Conservation (phyloP, 2,797 vertebrate species). For the Periparus ater region DNA sequence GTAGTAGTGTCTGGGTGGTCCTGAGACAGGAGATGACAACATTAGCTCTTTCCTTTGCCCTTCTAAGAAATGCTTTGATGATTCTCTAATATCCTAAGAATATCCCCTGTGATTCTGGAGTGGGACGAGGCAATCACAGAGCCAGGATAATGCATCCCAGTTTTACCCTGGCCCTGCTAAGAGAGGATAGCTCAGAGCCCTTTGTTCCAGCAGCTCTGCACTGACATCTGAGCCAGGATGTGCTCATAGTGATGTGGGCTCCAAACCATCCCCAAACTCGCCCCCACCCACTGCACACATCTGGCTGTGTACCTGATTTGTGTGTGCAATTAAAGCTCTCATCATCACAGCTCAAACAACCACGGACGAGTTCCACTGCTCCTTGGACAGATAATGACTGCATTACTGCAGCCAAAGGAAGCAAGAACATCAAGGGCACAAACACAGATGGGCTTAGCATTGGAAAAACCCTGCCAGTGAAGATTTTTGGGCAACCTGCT, state of each 20-base stretch:
- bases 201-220: conserved; percentile 39
- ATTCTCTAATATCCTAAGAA: conserved; percentile 60
- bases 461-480: not conserved
- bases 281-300: conserved; percentile 6
- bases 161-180: conserved; percentile 16
- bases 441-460: not conserved
- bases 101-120: conserved; percentile 41
- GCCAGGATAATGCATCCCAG: conserved; percentile 41
- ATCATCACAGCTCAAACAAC: not conserved
- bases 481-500: not conserved
- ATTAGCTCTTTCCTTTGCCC: conserved; percentile 54
- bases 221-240: conserved; percentile 25
- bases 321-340: not conserved
- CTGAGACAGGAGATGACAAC: conserved; percentile 55
- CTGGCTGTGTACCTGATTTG: conserved; percentile 27
- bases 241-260: not conserved
- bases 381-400: not conserved
- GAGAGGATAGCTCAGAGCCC: not conserved
- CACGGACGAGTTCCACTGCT: not conserved
- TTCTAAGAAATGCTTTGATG: conserved; percentile 69
- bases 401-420: conserved; percentile 14
- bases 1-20: conserved; percentile 67
- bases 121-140: conserved; percentile 45
- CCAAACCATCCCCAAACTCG: not conserved
- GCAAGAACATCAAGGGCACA: not conserved